Base-by-base conservation (phyloP, 2,888 invertebrate genomes). In the Nycteola revayana region DNA sequence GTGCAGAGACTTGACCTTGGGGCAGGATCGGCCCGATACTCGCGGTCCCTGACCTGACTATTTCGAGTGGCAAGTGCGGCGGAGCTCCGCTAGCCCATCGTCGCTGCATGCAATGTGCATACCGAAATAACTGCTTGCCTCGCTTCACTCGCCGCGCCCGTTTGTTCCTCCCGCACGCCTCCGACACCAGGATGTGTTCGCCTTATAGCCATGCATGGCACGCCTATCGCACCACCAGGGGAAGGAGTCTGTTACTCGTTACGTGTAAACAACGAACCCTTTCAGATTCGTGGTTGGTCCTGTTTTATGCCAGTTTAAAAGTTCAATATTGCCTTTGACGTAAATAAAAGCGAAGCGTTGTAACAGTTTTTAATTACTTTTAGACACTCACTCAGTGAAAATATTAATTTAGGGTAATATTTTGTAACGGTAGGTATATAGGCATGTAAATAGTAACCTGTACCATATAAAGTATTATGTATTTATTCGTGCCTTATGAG, bases 11-110 rank as follows among this genome's bases (percentile, higher is more conserved):
- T 85, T 86, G 88, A 87, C 87, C 87, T 88, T 88, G 87, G 81
- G 85, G 84, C 80, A 87, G 87, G 86, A 84, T 86, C 79, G 85
- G 76, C 74, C 72, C 81, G 75, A 73, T 63, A 74, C 70, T 77
- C 73, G 84, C 87, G 87, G 87, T 87, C 87, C 87, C 86, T 87
- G 87, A 87, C 87, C 87, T 86, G 86, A 83, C 87, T 87, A 86
- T 87, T 87, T 87, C 84, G 75, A 87, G 87, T 87, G 82, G 88
- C 87, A 85, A 87, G 87, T 87, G 87, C 83, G 81, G 62, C 58
- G 57, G 68, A 73, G 76, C 81, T 72, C 47, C 43, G 49, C 37
- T 32, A 41, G 33, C 36, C 53, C 54, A 57, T 46, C 44, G 41
- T 53, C 49, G 50, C 55, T 52, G 83, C 83, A 77, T 85, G 85